A percentile compares a stretch with the other conserved stretches of the same genome.
These are phyloP conservation scores for Drosophila tristis DNA, from an alignment of 1,140 invertebrate species.

Conservation along the genomic window DNA sequence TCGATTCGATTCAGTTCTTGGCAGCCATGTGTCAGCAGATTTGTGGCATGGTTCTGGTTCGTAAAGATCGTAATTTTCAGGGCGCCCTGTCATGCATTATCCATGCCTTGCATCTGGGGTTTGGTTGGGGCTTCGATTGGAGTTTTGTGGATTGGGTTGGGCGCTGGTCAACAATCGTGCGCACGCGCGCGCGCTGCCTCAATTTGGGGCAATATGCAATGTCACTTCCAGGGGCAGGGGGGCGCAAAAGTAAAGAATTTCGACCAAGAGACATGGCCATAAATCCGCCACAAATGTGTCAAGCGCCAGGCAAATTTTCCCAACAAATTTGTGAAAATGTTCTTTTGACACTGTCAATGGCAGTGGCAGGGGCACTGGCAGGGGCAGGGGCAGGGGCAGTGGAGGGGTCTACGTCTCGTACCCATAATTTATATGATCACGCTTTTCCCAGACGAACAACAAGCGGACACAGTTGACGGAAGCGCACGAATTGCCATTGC, in stretches of 20 bases:
- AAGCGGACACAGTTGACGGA: slow-evolving; percentile 53
- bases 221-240: slow-evolving; percentile 39
- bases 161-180: slow-evolving; percentile 11
- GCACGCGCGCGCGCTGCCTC: slow-evolving; percentile 34
- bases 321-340: slow-evolving; percentile 63
- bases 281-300: slow-evolving; percentile 67
- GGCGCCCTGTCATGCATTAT: slow-evolving; percentile 35
- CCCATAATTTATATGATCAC: slow-evolving; percentile 39
- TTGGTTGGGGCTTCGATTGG: slow-evolving; percentile 2
- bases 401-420: not conserved
- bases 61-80: slow-evolving; percentile 31
- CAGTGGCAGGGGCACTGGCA: not conserved
- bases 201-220: slow-evolving; percentile 77
- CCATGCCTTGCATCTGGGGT: slow-evolving; percentile 41
- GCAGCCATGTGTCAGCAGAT: slow-evolving; percentile 34
- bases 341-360: slow-evolving; percentile 65
- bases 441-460: slow-evolving; percentile 34
- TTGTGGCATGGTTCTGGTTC: slow-evolving; percentile 28
- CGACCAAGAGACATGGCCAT: slow-evolving; percentile 48
- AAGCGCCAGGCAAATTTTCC: slow-evolving; percentile 64
- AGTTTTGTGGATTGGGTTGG: slow-evolving; percentile 31
- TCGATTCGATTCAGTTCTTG: no score
- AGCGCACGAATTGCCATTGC: slow-evolving; percentile 64
- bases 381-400: not conserved
- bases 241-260: slow-evolving; percentile 30